Base-by-base conservation (phyloP, 2,113 vertebrate genomes). In the Phainopepla nitens region DNA sequence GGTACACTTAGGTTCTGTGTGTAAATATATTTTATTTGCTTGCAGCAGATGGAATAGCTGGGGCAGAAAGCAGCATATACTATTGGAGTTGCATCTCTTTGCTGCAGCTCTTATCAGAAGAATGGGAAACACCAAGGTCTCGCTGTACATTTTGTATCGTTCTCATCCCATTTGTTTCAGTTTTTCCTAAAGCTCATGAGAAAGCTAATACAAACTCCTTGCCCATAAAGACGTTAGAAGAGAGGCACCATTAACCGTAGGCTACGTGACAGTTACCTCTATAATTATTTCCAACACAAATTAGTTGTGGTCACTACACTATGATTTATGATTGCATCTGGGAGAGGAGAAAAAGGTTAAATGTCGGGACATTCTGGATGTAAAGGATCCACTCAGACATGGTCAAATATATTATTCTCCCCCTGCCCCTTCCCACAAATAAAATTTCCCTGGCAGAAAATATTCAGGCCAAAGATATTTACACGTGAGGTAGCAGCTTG, bases 381-480 rank as follows among this genome's bases (percentile, higher is more conserved):
- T 27, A 79, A 90, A 79, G 27, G 65, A 56, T 19, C 3, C 41
- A 64, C 12, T 41, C 12, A 36, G 15, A 61, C 3, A 8, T 17
- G 10, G 20, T 56, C 35, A 88, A 87, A 57, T 24, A 16, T 25
- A 9, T 56, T 47, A 45, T 82, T 56, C 23, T 39, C 57, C 12
- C 7, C 8, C 9, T 33, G 5, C 2, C 9, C 3, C 6, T 22
- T 14, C 7, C 35, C 1, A 0, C 3, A 42, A 25, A 7, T 13
- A 84, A 85, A 84, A 33, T 4, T 53, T 68, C 28, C 36, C 11
- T 14, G 8, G 28, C 23, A 87, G 27, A 68, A 31, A 93, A 60
- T 76, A 45, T 54, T 50, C n/a, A 53, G 41, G 29, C 18, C 15
- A 41, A 73, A 85, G 3, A 35, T 50, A 28, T 65, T 90, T 90